These are phyloP conservation scores for Orientallactaga sibirica DNA, from an alignment of 2,797 vertebrate genomes.

Conservation along the genomic window DNA sequence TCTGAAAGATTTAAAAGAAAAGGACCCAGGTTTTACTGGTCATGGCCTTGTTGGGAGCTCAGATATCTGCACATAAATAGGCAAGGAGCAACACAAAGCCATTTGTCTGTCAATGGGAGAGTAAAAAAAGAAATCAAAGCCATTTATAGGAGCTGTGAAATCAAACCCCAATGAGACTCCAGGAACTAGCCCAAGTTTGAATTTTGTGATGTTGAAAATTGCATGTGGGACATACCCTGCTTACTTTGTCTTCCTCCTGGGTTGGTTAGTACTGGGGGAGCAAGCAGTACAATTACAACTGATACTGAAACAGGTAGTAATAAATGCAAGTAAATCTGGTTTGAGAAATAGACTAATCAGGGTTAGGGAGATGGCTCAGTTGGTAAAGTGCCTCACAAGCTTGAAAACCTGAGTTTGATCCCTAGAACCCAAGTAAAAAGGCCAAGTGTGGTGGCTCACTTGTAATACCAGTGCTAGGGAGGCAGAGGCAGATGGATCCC, in stretches of 20 bases:
- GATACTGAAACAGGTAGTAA: slow-evolving; percentile 54
- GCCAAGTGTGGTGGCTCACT: too few relatives aligned
- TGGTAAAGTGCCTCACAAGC: too few relatives aligned
- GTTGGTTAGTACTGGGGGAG: slow-evolving; percentile 50
- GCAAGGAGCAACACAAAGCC: background rate
- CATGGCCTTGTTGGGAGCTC: background rate
- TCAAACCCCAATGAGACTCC: background rate
- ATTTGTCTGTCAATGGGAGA: background rate
- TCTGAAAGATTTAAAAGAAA: slow-evolving; percentile 17
- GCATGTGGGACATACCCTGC: slow-evolving; percentile 57
- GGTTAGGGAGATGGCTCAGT: too few relatives aligned
- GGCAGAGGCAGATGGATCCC: too few relatives aligned
- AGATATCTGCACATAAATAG: background rate
- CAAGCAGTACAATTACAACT: slow-evolving; percentile 11
- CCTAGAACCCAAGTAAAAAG: too few relatives aligned
- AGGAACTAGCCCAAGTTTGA: slow-evolving; percentile 63
- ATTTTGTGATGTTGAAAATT: slow-evolving; percentile 77
- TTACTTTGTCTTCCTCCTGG: slow-evolving; percentile 77
- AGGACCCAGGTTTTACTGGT: background rate
- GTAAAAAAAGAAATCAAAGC: background rate
- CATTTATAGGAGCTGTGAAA: background rate
- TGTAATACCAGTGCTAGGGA: too few relatives aligned
- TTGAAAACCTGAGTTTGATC: too few relatives aligned
- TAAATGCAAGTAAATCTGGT: slow-evolving; percentile 49
- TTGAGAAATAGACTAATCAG: slow-evolving; percentile 13